Percentiles rank a stretch among this genome's conserved stretches.
Evolutionary conservation across 2,888 invertebrate species (phyloP).

Genomic region (Urechis unicinctus): DNA sequence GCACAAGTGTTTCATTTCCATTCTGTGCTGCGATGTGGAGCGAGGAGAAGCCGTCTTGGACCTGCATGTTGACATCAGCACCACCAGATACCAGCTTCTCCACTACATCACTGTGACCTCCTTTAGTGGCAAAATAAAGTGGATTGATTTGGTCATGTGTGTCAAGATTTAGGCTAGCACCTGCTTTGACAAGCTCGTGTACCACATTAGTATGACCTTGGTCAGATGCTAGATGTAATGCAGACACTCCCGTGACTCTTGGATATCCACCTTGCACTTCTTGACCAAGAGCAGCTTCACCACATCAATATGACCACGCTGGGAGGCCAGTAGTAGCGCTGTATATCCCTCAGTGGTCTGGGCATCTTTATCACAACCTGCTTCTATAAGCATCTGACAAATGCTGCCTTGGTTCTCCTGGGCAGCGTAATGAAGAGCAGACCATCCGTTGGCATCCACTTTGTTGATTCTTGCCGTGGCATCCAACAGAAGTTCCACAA

Average conservation of each 20-base stretch:
- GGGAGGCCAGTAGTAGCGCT: constrained; percentile 18
- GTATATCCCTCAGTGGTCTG: constrained; percentile 20
- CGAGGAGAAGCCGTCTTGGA: constrained; percentile 22
- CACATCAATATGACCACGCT: constrained; percentile 12
- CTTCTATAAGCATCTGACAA: constrained; percentile 7
- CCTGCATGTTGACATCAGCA: constrained; percentile 17
- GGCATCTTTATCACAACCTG: constrained; percentile 20
- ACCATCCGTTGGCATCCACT: constrained; percentile 21
- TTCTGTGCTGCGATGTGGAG: constrained; percentile 26
- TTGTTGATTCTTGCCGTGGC: constrained; percentile 9
- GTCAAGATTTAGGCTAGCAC: constrained; percentile 19
- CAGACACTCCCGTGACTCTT: constrained; percentile 19
- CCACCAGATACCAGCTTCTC: constrained; percentile 17
- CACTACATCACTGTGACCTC: constrained; percentile 14
- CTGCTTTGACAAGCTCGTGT: constrained; percentile 13
- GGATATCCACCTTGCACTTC: constrained; percentile 14
- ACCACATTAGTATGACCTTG: constrained; percentile 19
- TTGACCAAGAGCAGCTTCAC: constrained; percentile 14
- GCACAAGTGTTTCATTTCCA: constrained; percentile 18
- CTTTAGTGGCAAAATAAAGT: constrained; percentile 23
- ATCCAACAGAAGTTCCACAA: constrained; percentile 13
- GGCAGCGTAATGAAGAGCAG: constrained; percentile 20
- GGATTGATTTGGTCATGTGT: constrained; percentile 20
- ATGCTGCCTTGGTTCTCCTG: constrained; percentile 12
- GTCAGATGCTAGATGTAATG: constrained; percentile 25